Evolutionary conservation across 2,113 vertebrate genomes (phyloP), one percentile per base, ranked within the genome.

Genomic region (Boleophthalmus pectinirostris): DNA sequence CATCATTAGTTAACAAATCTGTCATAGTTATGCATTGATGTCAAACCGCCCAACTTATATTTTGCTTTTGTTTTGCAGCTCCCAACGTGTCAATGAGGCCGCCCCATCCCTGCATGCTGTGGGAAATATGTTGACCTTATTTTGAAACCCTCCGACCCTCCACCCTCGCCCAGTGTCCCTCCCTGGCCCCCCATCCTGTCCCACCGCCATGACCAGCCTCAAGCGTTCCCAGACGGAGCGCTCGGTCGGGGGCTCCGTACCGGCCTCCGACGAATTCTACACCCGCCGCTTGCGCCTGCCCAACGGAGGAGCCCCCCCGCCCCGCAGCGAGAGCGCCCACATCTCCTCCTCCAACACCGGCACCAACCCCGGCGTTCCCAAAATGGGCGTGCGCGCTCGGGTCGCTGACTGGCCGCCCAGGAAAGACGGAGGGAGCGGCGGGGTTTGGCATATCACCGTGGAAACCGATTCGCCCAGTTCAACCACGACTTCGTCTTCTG

Each of bases 161-260:
- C 68, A 69, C 66, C 74, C 68, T 75, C 73, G 65, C 79, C 82
- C 70, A 73, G 84, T 74, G 57, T 78, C 72, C 82, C 66, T 74
- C 67, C 83, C 67, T 70, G 66, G 75, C 75, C 72, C 80, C 64
- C 72, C 77, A n/a, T 78, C 63, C 73, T 73, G 63, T 83, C 76
- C 86, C 87, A 86, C 85, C 91, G 93, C 81, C 92, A 99, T 99
- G 98, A 98, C 98, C 92, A 99, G 98, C 90, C 93, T 99, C 92
- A 99, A 99, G 92, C 96, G 97, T 90, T 99, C 97, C 25, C 97
- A 99, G 92, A 99, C 97, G 0, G 98, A 99, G 92, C 96, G 97
- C 90, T 95, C 96, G 5, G 94, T 98, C 60, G 95, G 97, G 87
- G 87, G 93, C 90, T 94, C 97, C 0, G 93, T 95, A 89, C 90